phyloP scores from a whole-genome alignment of 1,140 invertebrate genomes.

The Copidosoma floridanum region DNA sequence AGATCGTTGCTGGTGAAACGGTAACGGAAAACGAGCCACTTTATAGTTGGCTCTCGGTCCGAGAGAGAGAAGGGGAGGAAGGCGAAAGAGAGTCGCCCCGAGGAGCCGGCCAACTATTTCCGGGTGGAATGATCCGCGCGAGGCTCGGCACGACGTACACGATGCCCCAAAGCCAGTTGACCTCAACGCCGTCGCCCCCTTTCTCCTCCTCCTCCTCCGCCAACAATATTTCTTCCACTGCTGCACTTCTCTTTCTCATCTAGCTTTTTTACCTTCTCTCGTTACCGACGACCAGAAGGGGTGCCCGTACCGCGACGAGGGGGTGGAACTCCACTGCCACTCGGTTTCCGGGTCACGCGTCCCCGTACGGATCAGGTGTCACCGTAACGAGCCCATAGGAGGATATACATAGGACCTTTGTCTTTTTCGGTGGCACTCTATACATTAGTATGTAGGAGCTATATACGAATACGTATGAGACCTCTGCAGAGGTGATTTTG shows the following conservation, averaged over 20 bases:
- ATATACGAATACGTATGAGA: too few relatives aligned
- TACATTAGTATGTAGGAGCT: too few relatives aligned
- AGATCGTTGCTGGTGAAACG: slow-evolving; percentile 26
- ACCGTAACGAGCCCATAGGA: neutral
- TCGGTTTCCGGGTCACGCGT: slow-evolving; percentile 50
- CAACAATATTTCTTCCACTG: too few relatives aligned
- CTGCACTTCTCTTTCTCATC: neutral
- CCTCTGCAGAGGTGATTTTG: too few relatives aligned
- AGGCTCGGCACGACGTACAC: slow-evolving; percentile 49
- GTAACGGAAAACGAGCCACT: slow-evolving; percentile 33
- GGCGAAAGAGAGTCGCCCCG: neutral
- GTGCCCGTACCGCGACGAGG: slow-evolving; percentile 1
- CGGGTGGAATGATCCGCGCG: slow-evolving; percentile 48
- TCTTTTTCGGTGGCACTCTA: too few relatives aligned
- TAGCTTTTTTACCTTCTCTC: slow-evolving; percentile 11
- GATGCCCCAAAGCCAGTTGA: slow-evolving; percentile 56
- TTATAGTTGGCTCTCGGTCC: neutral
- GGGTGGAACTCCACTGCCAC: slow-evolving; percentile 1
- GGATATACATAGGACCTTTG: too few relatives aligned
- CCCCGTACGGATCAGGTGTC: slow-evolving; percentile 41
- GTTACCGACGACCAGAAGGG: slow-evolving; percentile 16
- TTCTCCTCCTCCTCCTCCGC: slow-evolving; percentile 23
- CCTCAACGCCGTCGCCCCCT: slow-evolving; percentile 41
- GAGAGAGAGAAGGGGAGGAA: too few relatives aligned
- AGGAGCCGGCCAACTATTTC: slow-evolving; percentile 40